Conservation (phyloP, 2,113 vertebrate species). For the Chionodraco myersi region DNA sequence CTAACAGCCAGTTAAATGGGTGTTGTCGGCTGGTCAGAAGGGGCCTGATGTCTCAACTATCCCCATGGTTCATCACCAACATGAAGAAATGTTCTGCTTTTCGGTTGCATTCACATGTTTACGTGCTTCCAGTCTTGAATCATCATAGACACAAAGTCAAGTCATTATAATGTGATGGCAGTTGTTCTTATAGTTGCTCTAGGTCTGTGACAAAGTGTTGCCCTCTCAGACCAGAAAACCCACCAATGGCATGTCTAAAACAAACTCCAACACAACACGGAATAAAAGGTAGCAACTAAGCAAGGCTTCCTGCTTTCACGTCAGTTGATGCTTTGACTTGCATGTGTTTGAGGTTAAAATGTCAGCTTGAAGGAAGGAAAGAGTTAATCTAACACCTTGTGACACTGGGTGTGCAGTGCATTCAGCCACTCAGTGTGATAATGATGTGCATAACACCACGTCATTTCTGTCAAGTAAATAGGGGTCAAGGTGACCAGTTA, state of each 20-base stretch:
- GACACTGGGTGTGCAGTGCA: too few species aligned
- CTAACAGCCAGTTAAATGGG: too few species aligned
- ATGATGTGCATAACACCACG: neutral
- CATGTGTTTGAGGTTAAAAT: neutral
- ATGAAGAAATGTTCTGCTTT: neutral
- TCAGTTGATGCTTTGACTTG: neutral
- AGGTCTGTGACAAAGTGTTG: too few species aligned
- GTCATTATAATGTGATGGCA: neutral
- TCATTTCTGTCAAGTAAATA: neutral
- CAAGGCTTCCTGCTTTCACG: neutral
- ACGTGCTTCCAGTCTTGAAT: neutral
- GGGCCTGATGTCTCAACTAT: too few species aligned
- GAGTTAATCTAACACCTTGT: neutral
- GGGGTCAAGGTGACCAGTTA: neutral
- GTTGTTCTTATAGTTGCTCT: too few species aligned
- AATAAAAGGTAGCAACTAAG: neutral
- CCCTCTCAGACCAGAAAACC: too few species aligned
- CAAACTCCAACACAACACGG: neutral
- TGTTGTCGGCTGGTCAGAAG: too few species aligned
- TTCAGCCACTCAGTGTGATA: neutral
- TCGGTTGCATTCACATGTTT: neutral
- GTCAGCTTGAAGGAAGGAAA: neutral
- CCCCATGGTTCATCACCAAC: too few species aligned
- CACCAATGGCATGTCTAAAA: too few species aligned
- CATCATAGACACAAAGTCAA: neutral